Evolutionary conservation across 2,797 vertebrate genomes (phyloP), one percentile per base, ranked within the genome.

Genomic region (Uromys caudimaculatus): DNA sequence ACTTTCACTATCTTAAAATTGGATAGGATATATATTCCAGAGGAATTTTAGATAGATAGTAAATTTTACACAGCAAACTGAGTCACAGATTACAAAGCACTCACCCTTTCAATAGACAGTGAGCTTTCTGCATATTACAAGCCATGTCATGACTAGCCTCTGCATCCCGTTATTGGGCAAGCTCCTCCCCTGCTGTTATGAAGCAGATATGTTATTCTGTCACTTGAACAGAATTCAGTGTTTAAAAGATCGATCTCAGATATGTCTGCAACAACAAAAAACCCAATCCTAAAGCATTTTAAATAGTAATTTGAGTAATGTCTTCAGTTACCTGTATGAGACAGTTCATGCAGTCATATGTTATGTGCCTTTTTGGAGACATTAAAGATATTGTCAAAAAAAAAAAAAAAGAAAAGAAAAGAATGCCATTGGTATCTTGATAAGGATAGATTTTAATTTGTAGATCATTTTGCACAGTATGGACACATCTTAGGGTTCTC

Each of bases 291-390:
- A 56, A 89, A 38, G 35, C 16, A 9, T 75, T 90, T 83, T 56
- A 96, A 95, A 47, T 92, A 52, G n/a, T 82, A 77, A 60, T 89
- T 78, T 38, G 44, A 56, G 35, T 8, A 62, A 89, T 56, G 9
- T 94, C 27, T 92, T 82, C 24, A 73, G 47, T 75, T 41, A 58
- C 24, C 32, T 67, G 50, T 90, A 64, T 77, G 52, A 71, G 41
- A 78, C 54, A 44, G 6, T 91, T 52, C 10, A 62, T 82, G 4
- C 12, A 24, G 5, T 62, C 38, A 12, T 86, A 52, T 60, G 17
- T 44, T 44, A 44, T 44, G 44, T 77, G 8, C 11, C 13, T 79
- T 81, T 93, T 60, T 77, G 71, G 82, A 93, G 23, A 50, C 10
- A 4, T 14, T 73, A 87, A 47, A 95, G 89, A 83, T 64, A 23